Percentiles rank a stretch among this genome's conserved stretches.
Evolutionary conservation across 1,140 invertebrate genomes (phyloP).

Genomic region (Olivierus martensii): DNA sequence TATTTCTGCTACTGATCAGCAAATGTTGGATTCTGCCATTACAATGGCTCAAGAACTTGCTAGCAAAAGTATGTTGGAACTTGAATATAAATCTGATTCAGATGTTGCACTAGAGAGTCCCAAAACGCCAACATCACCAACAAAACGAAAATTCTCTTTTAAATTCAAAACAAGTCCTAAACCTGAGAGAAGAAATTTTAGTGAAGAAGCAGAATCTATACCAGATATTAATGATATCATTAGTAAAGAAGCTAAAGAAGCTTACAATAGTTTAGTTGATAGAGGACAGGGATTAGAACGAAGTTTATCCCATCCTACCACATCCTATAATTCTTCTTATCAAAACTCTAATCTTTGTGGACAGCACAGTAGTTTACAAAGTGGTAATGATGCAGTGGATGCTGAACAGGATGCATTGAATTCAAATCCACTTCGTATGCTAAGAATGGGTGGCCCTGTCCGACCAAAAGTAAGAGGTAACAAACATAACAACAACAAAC

Average conservation of each 20-base stretch:
- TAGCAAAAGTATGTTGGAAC: conserved; percentile 67
- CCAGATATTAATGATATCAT: conserved; percentile 44
- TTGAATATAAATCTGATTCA: conserved; percentile 35
- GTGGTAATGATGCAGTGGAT: neutral
- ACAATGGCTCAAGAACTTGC: conserved; percentile 86
- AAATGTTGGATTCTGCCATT: conserved; percentile 84
- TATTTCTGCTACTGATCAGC: conserved; percentile 84
- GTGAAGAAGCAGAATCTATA: conserved; percentile 75
- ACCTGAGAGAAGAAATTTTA: conserved; percentile 63
- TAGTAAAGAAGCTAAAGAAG: conserved; percentile 56
- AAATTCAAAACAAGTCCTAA: conserved; percentile 52
- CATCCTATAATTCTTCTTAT: neutral
- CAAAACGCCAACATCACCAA: conserved; percentile 56
- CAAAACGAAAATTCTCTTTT: conserved; percentile 73
- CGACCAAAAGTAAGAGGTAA: conserved; percentile 42
- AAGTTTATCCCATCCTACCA: neutral
- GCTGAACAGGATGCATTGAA: conserved; percentile 31
- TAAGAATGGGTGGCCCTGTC: conserved; percentile 48
- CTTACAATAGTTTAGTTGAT: conserved; percentile 81
- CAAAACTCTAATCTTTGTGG: neutral
- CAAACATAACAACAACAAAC: conserved; percentile 26
- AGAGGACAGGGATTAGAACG: conserved; percentile 33
- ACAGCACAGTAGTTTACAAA: neutral
- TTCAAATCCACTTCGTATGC: conserved; percentile 54
- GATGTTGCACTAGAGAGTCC: conserved; percentile 40